Evolutionary conservation across 2,888 invertebrate species (phyloP).

Genomic region (Rhopalosiphum nymphaeae): DNA sequence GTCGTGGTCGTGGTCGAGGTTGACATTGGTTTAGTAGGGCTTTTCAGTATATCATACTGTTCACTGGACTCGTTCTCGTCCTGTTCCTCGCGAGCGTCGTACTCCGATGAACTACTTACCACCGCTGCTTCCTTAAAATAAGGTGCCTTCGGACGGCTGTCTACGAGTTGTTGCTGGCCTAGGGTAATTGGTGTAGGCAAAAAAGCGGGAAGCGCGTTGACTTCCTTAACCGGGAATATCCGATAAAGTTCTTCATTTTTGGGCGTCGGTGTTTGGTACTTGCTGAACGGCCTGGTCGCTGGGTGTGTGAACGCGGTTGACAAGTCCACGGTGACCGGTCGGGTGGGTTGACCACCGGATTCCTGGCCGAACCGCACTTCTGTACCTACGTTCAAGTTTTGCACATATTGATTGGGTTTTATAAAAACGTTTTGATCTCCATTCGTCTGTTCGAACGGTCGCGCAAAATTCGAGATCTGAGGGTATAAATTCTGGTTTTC

Average conservation of each 20-base stretch:
- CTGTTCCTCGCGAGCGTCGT: constrained; percentile 40
- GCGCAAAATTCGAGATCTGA: constrained; percentile 67
- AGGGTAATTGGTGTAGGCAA: constrained; percentile 37
- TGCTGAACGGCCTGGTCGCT: constrained; percentile 58
- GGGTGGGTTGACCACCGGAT: not conserved
- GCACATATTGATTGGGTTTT: constrained; percentile 49
- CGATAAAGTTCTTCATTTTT: constrained; percentile 51
- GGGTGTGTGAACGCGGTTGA: constrained; percentile 43
- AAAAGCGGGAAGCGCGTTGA: constrained; percentile 52
- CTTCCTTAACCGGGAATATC: constrained; percentile 62
- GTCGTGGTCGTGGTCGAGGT: constrained; percentile 67
- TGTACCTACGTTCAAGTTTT: constrained; percentile 50
- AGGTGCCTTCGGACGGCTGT: not conserved
- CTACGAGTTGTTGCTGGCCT: not conserved
- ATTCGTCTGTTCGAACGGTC: constrained; percentile 67
- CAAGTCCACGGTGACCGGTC: not conserved
- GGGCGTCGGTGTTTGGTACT: constrained; percentile 37
- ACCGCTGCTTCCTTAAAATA: constrained; percentile 43
- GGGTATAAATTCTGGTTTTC: constrained; percentile 67
- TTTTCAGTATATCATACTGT: constrained; percentile 50
- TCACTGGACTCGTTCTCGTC: constrained; percentile 62
- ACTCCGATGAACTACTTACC: constrained; percentile 28
- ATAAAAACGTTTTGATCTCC: constrained; percentile 55
- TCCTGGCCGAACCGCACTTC: constrained; percentile 50
- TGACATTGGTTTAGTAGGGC: constrained; percentile 47